Conservation (phyloP, 2,113 vertebrate genomes). For the Scolopax mira region DNA sequence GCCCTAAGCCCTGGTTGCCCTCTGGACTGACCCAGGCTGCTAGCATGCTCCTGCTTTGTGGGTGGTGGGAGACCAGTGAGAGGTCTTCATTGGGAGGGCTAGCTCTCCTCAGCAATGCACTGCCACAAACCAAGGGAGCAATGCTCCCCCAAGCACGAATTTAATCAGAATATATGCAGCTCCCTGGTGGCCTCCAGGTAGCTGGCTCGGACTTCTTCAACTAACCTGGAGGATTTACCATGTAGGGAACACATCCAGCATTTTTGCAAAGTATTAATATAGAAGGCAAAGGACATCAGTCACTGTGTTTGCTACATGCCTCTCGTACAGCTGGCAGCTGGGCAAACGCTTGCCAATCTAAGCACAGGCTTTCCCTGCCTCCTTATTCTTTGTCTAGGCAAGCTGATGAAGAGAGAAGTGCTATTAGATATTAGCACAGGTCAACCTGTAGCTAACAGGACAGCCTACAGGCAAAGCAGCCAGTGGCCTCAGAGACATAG, state of each 20-base stretch:
- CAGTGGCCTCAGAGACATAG: not conserved
- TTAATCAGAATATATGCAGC: not conserved
- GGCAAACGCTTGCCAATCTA: not conserved
- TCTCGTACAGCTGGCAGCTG: not conserved
- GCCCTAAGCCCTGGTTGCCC: not conserved
- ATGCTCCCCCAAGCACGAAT: not conserved
- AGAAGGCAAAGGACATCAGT: not conserved
- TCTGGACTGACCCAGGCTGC: not conserved
- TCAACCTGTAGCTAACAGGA: not conserved
- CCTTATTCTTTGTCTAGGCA: not conserved
- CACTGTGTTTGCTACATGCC: not conserved
- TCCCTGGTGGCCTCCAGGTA: not conserved
- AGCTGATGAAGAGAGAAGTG: not conserved
- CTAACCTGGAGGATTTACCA: not conserved
- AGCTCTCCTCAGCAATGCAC: not conserved
- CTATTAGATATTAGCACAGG: not conserved
- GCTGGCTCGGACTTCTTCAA: not conserved
- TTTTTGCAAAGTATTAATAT: not conserved
- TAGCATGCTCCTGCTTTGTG: rapidly evolving
- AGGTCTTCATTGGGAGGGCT: not conserved
- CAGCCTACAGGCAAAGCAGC: not conserved
- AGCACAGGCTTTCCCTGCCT: not conserved
- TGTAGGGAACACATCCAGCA: not conserved
- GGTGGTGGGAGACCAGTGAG: too few relatives aligned
- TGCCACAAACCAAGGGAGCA: not conserved